Percentiles rank a stretch among this genome's conserved stretches.
Conservation (phyloP, 2,797 vertebrate genomes). For the Anguilla megastoma region DNA sequence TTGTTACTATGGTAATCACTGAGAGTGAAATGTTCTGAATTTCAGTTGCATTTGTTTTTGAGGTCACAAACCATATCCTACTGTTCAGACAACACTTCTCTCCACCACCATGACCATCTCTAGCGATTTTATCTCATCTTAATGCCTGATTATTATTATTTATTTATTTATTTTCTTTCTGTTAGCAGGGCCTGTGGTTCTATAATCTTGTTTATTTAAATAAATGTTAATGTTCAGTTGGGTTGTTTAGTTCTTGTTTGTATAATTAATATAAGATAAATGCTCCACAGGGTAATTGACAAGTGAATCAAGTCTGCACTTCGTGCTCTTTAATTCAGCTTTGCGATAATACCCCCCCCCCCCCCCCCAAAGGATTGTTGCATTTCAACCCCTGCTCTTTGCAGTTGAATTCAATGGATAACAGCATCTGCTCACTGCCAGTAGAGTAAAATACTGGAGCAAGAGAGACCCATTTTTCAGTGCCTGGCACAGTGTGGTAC, state of each 20-base stretch:
- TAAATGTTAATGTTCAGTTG: no score
- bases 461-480: neutral
- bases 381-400: neutral
- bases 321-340: neutral
- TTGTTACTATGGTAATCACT: neutral
- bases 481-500: neutral
- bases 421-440: neutral
- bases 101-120: neutral
- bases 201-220: no score
- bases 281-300: neutral
- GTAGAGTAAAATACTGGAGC: neutral
- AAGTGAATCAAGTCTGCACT: neutral
- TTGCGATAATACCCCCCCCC: neutral
- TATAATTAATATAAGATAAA: no score
- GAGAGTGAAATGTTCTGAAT: neutral
- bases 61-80: neutral
- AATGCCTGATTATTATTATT: no score
- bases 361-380: neutral
- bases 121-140: neutral
- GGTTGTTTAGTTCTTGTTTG: no score
- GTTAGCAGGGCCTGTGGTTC: no score
- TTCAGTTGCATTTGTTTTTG: neutral
- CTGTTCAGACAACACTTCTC: neutral
- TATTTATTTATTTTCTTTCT: no score
- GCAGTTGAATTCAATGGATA: neutral